Percentiles rank a stretch among this genome's conserved stretches.
These are phyloP conservation scores for Aurelia sp. DNA, from an alignment of 30 jellyfish, hydroid and myxozoan species.

Conservation along the genomic window DNA sequence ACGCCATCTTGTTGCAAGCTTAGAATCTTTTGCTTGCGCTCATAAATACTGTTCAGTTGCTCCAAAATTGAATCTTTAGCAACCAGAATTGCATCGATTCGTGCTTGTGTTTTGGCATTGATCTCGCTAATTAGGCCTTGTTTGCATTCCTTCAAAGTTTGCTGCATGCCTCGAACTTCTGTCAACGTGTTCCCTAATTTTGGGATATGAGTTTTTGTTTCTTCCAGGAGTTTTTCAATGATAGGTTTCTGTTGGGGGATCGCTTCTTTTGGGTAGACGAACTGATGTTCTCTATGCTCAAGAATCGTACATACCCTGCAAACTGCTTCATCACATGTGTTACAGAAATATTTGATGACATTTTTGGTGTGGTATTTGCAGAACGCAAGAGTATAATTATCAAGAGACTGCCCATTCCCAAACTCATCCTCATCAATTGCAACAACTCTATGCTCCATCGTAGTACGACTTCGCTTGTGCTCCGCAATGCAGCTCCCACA, in stretches of 20 bases:
- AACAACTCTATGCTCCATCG: constrained; percentile 89
- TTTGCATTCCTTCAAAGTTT: constrained; percentile 81
- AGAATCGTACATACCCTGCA: constrained; percentile 98
- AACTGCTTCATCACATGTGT: constrained; percentile 97
- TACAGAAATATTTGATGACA: constrained; percentile 95
- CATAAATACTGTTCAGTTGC: constrained; percentile 77
- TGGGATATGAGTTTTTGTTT: constrained; percentile 83
- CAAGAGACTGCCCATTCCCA: constrained; percentile 84
- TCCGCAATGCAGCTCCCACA: constrained; percentile 97
- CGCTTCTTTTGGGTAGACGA: constrained; percentile 97
- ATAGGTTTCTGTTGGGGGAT: constrained; percentile 91
- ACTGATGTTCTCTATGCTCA: constrained; percentile 98
- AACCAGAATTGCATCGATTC: constrained; percentile 84
- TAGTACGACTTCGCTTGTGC: constrained; percentile 86
- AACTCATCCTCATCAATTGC: constrained; percentile 79
- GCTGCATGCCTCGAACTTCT: constrained; percentile 84
- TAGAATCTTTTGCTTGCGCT: constrained; percentile 86
- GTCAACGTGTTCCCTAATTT: constrained; percentile 66
- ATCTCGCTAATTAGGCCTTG: constrained; percentile 79
- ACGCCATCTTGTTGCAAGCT: constrained; percentile 92
- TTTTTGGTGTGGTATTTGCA: constrained; percentile 95
- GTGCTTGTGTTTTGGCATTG: constrained; percentile 88
- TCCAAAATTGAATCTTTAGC: constrained; percentile 79
- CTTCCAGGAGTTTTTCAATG: constrained; percentile 82
- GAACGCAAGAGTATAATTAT: constrained; percentile 90